Evolutionary conservation across 2,113 vertebrate genomes (phyloP), one percentile per base, ranked within the genome.

Genomic region (Desmodus rotundus): DNA sequence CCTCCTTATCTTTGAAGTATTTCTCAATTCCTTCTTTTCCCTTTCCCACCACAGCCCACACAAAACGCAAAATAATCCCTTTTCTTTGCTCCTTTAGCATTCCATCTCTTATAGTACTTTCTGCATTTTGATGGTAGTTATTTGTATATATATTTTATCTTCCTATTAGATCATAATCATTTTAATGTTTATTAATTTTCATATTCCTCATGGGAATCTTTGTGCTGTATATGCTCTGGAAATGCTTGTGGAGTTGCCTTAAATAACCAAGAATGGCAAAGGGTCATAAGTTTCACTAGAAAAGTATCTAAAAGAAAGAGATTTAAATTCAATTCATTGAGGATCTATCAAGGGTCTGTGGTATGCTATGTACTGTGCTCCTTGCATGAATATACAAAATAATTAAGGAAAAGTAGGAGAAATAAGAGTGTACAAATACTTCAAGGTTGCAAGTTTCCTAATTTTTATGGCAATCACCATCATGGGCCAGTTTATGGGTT

Each of bases 91-190:
- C 50, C 26, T 28, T 33, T 74, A 63, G 17, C 58, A 67, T 26
- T 78, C 76, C 9, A 72, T 67, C 50, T 93, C 63, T 68, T 88
- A 3, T 16, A 61, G 38, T 84, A 82, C 56, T 70, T 80, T 84
- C 58, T 95, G 68, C 80, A 83, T 95, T 92, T 96, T 93, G 16
- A 38, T 90, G 50, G 47, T 70, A 87, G 54, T 76, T 96, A 80
- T 76, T 89, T 85, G 31, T 67, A 92, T 74, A 61, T 54, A 11
- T 73, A 43, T 91, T 93, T 95, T 81, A 36, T 38, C 50, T 93
- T 89, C 45, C 43, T 95, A 78, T 54, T 87, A 28, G 56, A 91
- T 22, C 82, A 6, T 76, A 85, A 63, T 92, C 17, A 91, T 95
- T 94, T 94, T 91, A 54, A 50, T 88, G 11, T 90, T 89, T 47